These are phyloP conservation scores for Mesoligia furuncula DNA, from an alignment of 2,888 invertebrate genomes.

Conservation along the genomic window DNA sequence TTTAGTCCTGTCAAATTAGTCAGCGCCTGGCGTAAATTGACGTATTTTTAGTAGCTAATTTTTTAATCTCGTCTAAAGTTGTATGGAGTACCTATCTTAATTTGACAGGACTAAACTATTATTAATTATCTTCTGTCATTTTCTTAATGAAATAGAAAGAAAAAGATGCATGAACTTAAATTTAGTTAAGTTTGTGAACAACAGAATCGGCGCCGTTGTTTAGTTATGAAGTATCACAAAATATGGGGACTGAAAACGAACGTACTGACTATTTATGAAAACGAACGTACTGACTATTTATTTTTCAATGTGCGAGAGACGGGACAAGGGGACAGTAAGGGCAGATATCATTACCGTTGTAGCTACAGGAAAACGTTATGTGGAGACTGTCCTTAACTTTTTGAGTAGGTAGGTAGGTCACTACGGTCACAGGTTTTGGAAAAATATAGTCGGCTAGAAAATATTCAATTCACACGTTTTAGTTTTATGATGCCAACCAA, in stretches of 20 bases:
- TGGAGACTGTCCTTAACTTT: background rate
- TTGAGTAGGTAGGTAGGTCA: background rate
- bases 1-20: no score
- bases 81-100: no score
- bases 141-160: no score
- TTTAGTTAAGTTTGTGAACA: no score
- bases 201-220: no score
- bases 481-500: background rate
- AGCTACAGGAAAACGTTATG: background rate
- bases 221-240: background rate
- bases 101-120: no score
- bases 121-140: no score
- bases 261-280: background rate
- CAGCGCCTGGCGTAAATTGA: no score
- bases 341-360: background rate
- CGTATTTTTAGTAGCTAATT: no score
- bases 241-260: background rate
- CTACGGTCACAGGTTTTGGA: background rate
- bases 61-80: no score
- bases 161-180: no score
- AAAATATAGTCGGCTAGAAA: background rate
- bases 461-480: background rate
- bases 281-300: no score
- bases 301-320: background rate
- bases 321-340: background rate